These are phyloP conservation scores for Otis tarda DNA, from an alignment of 2,113 vertebrate genomes.

Conservation along the genomic window DNA sequence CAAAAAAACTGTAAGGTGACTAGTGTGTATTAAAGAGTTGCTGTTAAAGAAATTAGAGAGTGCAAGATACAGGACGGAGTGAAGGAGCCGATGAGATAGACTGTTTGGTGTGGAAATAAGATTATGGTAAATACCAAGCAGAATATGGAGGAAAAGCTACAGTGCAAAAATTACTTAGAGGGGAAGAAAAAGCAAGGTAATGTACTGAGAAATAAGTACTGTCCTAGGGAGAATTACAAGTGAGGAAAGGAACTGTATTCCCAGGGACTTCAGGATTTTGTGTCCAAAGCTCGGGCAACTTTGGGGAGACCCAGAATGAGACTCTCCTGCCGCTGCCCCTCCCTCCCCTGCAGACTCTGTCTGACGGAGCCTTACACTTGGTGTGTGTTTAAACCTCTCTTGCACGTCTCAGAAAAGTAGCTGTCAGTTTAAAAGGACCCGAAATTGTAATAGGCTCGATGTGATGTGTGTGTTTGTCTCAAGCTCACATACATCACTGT, in stretches of 20 bases:
- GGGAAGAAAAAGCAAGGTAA: background rate
- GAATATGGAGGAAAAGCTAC: background rate
- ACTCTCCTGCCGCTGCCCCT: background rate
- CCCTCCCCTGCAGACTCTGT: background rate
- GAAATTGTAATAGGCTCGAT: background rate
- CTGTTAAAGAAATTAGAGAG: background rate
- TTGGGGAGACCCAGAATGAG: background rate
- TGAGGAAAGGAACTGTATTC: background rate
- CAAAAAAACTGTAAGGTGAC: background rate
- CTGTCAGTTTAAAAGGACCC: background rate
- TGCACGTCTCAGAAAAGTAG: background rate
- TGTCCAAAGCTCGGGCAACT: background rate
- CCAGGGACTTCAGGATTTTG: background rate
- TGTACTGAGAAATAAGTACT: background rate
- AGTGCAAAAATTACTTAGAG: background rate
- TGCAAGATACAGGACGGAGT: background rate
- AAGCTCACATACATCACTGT: background rate
- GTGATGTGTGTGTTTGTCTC: background rate
- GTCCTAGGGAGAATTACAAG: background rate
- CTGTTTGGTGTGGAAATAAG: background rate
- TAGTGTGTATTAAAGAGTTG: background rate
- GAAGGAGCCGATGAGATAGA: background rate
- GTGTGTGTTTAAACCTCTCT: background rate
- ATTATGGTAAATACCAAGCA: background rate
- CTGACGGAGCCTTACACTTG: rapidly evolving